Base-by-base conservation (phyloP, 2,888 invertebrate species). In the Stomorhina lunata region DNA sequence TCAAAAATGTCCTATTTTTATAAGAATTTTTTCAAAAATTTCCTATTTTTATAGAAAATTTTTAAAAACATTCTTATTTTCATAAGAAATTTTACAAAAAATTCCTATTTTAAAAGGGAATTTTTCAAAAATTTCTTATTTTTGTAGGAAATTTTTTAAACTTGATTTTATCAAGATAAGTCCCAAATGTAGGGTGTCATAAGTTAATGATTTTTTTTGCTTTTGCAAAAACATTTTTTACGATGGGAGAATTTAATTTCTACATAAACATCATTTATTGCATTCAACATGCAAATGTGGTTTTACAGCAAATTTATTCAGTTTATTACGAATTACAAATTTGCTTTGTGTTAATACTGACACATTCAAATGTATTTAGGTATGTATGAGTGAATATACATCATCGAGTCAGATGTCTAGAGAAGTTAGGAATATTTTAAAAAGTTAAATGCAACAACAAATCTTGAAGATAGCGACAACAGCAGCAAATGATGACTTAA, bases 161-260 rank as follows among this genome's bases (percentile, higher is more conserved):
- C 37, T 12, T n/a, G 22, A 68, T 68, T 59, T 76, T 10, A 12
- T 12, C n/a, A 5, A 12, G 10, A 1, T 43, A n/a, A 10, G 7
- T 43, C n/a, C n/a, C 43, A 15, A 12, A 15, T 43, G 15, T 7
- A 34, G 9, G 10, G 15, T 43, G 20, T 15, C 59, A 5, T 37
- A 40, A 48, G 10, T n/a, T 17, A 43, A 25, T 32, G 0, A 53
- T 78, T 34, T 1, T 15, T 4, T 20, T 63, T 22, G 29, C 34
- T 77, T 50, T 61, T 69, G 4, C n/a, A 34, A 55, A 63, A 15
- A 17, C 27, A 59, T 7, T 69, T 45, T 45, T 71, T 43, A 71
- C 76, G 68, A 78, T 81, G 81, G 77, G 78, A 78, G 81, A 81
- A 80, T 73, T 61, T 61, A 77, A 59, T 77, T 81, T 69, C 66